phyloP scores from a whole-genome alignment of 2,797 vertebrate genomes.

The Labroides dimidiatus region DNA sequence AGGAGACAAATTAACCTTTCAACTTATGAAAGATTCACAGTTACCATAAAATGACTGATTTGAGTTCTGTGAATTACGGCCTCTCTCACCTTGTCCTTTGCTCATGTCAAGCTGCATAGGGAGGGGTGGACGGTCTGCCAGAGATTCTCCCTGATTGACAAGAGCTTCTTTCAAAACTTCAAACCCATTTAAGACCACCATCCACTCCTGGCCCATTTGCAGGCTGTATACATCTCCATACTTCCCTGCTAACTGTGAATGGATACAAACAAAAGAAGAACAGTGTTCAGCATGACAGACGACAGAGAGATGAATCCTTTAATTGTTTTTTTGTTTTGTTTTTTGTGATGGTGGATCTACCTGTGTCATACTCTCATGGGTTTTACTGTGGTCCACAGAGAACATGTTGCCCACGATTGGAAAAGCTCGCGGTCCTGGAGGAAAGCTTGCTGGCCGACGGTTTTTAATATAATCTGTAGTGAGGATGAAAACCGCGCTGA shows the following conservation, averaged over 20 bases:
- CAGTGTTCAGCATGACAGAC: background rate
- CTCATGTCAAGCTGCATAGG: accelerated
- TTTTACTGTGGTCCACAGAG: conserved; percentile 34
- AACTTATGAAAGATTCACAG: too few species aligned
- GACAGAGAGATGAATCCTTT: accelerated
- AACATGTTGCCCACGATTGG: conserved; percentile 71
- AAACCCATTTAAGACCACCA: conserved; percentile 69
- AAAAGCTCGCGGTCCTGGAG: conserved; percentile 65
- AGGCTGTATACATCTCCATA: conserved; percentile 78
- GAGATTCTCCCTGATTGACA: conserved; percentile 73
- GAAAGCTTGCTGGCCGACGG: conserved; percentile 32
- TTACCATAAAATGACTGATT: background rate
- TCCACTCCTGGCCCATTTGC: conserved; percentile 12
- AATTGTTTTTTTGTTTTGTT: too few species aligned
- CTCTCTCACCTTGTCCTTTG: conserved; percentile 71
- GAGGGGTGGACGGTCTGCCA: conserved; percentile 57
- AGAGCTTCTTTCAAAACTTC: conserved; percentile 82
- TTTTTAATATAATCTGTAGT: conserved; percentile 62
- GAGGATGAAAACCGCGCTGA: conserved; percentile 53
- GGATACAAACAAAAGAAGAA: background rate
- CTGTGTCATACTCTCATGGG: conserved; percentile 54
- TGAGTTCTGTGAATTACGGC: background rate
- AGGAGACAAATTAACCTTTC: background rate
- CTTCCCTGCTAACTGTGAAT: conserved; percentile 70
- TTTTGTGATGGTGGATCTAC: conserved; percentile 20